Conservation (phyloP, 2,113 vertebrate genomes). For the Micronycteris hirsuta region DNA sequence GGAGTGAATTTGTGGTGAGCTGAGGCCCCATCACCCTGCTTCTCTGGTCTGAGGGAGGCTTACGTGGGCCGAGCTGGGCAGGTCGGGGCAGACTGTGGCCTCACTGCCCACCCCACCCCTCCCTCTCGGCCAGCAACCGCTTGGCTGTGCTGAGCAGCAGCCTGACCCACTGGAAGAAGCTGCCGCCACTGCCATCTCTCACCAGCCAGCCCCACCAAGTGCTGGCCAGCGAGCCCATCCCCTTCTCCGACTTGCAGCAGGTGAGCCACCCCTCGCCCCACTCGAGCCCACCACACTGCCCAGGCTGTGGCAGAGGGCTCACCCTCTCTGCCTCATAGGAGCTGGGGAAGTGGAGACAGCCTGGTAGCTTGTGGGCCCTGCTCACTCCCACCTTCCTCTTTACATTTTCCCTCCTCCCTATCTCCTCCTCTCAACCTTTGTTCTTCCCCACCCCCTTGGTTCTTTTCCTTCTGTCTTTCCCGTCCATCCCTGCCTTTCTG, state of each 20-base stretch:
- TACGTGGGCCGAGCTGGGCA: not conserved
- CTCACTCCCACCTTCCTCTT: not conserved
- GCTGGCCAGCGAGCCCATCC: conserved; percentile 92
- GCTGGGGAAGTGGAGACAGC: not conserved
- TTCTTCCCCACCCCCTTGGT: not conserved
- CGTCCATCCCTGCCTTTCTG: not conserved
- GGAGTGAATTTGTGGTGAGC: not conserved
- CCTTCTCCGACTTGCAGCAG: conserved; percentile 94
- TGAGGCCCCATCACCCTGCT: not conserved
- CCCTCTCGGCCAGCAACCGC: conserved; percentile 81
- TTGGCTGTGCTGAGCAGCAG: conserved; percentile 90
- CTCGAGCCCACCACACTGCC: too few relatives aligned
- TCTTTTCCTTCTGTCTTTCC: not conserved
- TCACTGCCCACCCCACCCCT: not conserved
- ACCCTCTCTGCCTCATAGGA: not conserved
- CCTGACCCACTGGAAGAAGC: conserved; percentile 92
- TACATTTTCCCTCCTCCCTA: not conserved
- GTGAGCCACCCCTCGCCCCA: conserved; percentile 72
- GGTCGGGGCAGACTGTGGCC: not conserved
- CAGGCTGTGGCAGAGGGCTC: not conserved
- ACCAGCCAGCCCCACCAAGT: conserved; percentile 96
- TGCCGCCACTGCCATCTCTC: conserved; percentile 88
- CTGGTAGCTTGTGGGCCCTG: not conserved
- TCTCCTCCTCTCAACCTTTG: not conserved
- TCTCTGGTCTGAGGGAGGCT: conserved; percentile 6